Conservation (phyloP, 2,113 vertebrate genomes). For the Vimba vimba region DNA sequence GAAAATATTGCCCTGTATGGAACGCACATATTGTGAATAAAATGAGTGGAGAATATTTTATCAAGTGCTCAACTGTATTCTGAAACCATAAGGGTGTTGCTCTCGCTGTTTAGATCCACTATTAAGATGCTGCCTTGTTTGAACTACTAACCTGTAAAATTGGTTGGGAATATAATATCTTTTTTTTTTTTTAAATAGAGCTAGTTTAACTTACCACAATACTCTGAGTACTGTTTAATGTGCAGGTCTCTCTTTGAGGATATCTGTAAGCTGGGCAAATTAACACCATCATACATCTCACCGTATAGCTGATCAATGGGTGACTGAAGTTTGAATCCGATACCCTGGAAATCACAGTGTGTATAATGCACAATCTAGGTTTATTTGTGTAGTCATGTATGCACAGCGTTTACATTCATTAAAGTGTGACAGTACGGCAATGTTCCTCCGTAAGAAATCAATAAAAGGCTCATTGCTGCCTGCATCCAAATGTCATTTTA, state of each 20-base stretch:
- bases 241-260: constrained; percentile 2
- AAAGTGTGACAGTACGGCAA: background rate
- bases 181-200: no score
- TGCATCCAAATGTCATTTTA: constrained; percentile 61
- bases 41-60: constrained; percentile 49
- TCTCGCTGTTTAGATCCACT: background rate
- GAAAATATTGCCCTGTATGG: constrained; percentile 55
- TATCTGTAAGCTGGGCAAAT: background rate
- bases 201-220: background rate
- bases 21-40: constrained; percentile 58
- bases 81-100: background rate
- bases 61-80: constrained; percentile 46
- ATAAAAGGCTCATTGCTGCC: constrained; percentile 75
- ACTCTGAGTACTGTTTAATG: background rate
- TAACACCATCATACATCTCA: background rate
- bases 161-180: background rate
- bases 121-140: background rate
- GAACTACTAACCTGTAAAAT: background rate
- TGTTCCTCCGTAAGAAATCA: constrained; percentile 59
- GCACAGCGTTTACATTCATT: background rate
- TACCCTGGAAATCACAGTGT: background rate
- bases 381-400: background rate
- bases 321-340: constrained; percentile 56
- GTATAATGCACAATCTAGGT: constrained; percentile 8
- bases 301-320: background rate